Conservation (phyloP, 2,797 vertebrate species). For the Arremon brunneinucha region DNA sequence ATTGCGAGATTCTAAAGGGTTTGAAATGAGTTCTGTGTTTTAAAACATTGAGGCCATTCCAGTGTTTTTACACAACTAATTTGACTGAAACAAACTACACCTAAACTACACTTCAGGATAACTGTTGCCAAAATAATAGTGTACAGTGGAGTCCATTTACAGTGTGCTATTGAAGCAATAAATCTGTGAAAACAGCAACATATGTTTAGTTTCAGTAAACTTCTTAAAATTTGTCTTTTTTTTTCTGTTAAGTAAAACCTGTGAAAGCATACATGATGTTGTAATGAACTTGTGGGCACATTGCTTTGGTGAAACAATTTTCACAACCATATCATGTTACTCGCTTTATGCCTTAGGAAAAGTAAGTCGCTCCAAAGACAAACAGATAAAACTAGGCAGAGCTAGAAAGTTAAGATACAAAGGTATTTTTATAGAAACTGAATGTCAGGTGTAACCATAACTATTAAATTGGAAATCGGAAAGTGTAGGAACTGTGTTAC, state of each 20-base stretch:
- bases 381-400: not conserved
- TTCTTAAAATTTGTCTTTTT: not conserved
- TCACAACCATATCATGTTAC: not conserved
- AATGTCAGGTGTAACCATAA: not conserved
- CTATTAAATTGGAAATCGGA: not conserved
- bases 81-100: not conserved
- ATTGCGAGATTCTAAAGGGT: not conserved
- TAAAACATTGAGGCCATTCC: not conserved
- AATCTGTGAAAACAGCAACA: constrained; percentile 8
- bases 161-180: constrained; percentile 20
- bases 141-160: not conserved
- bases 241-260: not conserved
- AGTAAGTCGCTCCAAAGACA: not conserved
- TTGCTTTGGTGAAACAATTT: not conserved
- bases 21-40: not conserved
- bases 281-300: not conserved
- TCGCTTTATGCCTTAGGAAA: not conserved
- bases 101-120: not conserved
- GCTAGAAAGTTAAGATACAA: not conserved
- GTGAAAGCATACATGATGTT: not conserved
- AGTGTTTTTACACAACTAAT: not conserved
- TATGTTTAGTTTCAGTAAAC: not conserved
- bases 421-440: not conserved
- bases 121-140: not conserved
- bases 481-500: not conserved